phyloP scores from a whole-genome alignment of 1,140 invertebrate species.

The Cydia strobilella region DNA sequence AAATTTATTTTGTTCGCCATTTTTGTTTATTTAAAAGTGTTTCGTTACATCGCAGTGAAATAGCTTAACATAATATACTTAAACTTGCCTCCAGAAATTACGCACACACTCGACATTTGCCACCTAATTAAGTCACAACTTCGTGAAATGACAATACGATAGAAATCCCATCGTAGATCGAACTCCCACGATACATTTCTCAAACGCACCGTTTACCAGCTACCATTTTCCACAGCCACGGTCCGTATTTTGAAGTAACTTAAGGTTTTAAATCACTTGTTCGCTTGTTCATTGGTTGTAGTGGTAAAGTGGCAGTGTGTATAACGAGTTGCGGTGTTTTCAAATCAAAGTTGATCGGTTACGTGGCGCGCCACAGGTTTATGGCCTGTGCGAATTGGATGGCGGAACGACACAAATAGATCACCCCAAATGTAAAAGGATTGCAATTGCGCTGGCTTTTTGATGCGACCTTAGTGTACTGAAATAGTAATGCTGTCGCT shows the following conservation, averaged over 20 bases:
- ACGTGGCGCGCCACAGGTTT: slow-evolving; percentile 57
- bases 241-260: background rate
- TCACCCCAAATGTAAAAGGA: slow-evolving; percentile 37
- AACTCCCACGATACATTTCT: slow-evolving; percentile 38
- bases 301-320: slow-evolving; percentile 29
- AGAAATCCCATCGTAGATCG: slow-evolving; percentile 33
- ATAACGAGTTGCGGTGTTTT: slow-evolving; percentile 59
- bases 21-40: no score
- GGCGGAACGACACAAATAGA: slow-evolving; percentile 48
- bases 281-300: background rate
- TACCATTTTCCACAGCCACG: background rate
- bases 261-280: background rate
- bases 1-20: no score
- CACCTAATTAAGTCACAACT: slow-evolving; percentile 27
- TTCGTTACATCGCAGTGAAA: no score
- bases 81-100: background rate
- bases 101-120: slow-evolving; percentile 18
- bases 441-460: background rate
- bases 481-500: background rate
- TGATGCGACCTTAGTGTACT: background rate
- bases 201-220: slow-evolving; percentile 24
- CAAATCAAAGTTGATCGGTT: slow-evolving; percentile 58
- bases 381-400: slow-evolving; percentile 59
- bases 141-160: slow-evolving; percentile 25
- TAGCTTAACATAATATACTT: no score